Base-by-base conservation (phyloP, 2,888 invertebrate genomes). In the Carterocephalus palaemon region DNA sequence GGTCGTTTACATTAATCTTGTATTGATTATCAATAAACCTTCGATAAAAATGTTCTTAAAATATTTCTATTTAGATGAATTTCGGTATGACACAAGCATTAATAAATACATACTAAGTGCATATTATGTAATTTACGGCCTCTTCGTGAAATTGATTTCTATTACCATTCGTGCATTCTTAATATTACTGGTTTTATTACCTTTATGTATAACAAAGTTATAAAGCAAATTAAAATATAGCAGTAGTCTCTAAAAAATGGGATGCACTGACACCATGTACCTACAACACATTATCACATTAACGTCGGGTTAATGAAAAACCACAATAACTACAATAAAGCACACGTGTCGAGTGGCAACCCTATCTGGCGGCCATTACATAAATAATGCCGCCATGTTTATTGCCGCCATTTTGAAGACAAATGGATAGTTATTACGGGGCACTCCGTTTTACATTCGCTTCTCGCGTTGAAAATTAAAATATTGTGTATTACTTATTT, bases 321-420 rank as follows among this genome's bases (percentile, higher is more conserved):
- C 79, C 77, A 70, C 80, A 70, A 64, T 67, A 73, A 71, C 70
- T 75, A 73, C 73, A 74, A 84, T 84, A 81, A 83, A 81, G 65
- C 69, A 67, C 83, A 84, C 81, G 73, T 78, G 82, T 62, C 64
- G 70, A 73, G 75, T 72, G 79, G 75, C 80, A 85, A 63, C 85
- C 85, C 85, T 85, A 66, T 56, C 62, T 57, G 60, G 69, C 71
- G 75, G 79, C 85, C 84, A 84, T 86, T 85, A 83, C 84, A 86
- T 86, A 86, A 86, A 86, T 86, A 84, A 83, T 80, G 77, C 68
- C 69, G 73, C 84, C 75, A 83, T 85, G 84, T 85, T 86, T 85
- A 86, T 84, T 85, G 79, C 86, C 76, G 64, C 86, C 83, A 86
- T 86, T 86, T 82, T 81, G 80, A 84, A 86, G 86, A 86, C 85